These are phyloP conservation scores for Limnephilus auricula DNA, from an alignment of 2,888 invertebrate genomes.

Conservation along the genomic window DNA sequence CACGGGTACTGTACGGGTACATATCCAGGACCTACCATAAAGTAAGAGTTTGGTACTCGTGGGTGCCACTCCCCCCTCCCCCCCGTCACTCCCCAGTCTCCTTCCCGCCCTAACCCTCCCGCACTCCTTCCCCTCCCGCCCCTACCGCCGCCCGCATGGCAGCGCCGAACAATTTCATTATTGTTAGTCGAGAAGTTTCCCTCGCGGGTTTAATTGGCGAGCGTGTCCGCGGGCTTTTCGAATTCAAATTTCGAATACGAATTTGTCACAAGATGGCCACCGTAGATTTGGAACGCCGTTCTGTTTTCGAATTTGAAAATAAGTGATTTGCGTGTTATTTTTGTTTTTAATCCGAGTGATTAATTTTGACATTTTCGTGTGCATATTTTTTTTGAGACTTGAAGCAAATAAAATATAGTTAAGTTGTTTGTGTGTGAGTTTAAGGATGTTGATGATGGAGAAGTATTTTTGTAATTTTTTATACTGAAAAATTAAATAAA, in stretches of 20 bases:
- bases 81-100: slow-evolving; percentile 67
- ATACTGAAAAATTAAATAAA: slow-evolving; percentile 16
- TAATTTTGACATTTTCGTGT: slow-evolving; percentile 4
- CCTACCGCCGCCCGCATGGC: slow-evolving; percentile 61
- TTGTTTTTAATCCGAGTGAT: not conserved
- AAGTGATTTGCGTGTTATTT: slow-evolving; percentile 28
- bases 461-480: not conserved
- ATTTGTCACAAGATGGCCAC: slow-evolving; percentile 46
- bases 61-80: slow-evolving; percentile 32
- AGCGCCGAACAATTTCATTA: slow-evolving; percentile 51
- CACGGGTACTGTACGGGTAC: not conserved
- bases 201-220: slow-evolving; percentile 62
- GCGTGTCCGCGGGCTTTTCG: slow-evolving; percentile 46
- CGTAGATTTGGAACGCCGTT: slow-evolving; percentile 22
- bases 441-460: not conserved
- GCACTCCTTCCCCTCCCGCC: slow-evolving; percentile 67
- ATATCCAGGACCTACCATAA: not conserved
- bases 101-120: slow-evolving; percentile 51
- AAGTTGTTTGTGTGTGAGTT: slow-evolving; percentile 16
- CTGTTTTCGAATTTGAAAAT: slow-evolving; percentile 7
- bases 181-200: slow-evolving; percentile 66
- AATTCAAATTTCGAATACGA: slow-evolving; percentile 23
- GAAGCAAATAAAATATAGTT: not conserved
- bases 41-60: slow-evolving; percentile 1
- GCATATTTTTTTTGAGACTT: not conserved